Evolutionary conservation across 2,113 vertebrate genomes (phyloP).

Genomic region (Festucalex cinctus): DNA sequence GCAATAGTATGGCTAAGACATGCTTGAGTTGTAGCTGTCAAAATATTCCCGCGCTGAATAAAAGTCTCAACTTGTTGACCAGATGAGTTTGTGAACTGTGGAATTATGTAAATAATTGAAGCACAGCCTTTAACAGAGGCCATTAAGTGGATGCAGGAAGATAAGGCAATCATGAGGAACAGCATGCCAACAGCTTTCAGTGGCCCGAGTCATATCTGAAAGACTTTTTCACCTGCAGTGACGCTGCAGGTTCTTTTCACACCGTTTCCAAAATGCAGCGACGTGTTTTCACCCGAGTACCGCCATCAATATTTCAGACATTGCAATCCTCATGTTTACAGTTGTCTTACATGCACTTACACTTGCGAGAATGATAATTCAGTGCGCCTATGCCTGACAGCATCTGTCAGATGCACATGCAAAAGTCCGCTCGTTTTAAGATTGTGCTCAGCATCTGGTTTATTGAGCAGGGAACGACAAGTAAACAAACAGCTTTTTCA

Average conservation of each 20-base stretch:
- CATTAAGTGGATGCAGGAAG: conserved; percentile 16
- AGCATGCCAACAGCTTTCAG: conserved; percentile 18
- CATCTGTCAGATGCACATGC: conserved; percentile 35
- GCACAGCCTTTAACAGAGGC: not conserved
- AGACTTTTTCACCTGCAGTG: conserved; percentile 19
- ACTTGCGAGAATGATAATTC: conserved; percentile 21
- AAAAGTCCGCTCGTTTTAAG: conserved; percentile 2
- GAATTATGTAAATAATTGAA: conserved; percentile 1
- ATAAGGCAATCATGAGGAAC: conserved; percentile 16
- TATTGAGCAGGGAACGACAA: conserved; percentile 23
- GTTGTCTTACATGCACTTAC: conserved; percentile 15
- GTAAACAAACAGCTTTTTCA: conserved; percentile 33
- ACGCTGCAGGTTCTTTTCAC: conserved; percentile 21
- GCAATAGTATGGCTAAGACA: too few species aligned
- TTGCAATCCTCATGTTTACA: conserved; percentile 31
- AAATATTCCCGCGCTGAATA: not conserved
- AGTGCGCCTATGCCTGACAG: not conserved
- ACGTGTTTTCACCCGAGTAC: conserved; percentile 10
- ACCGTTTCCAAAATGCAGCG: conserved; percentile 34
- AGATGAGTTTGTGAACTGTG: not conserved
- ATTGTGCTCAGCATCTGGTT: conserved; percentile 23
- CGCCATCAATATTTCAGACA: conserved; percentile 26
- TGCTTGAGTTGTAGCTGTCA: not conserved
- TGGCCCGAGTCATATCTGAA: conserved; percentile 11
- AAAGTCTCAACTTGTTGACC: not conserved